Percentiles rank a stretch among this genome's conserved stretches.
Conservation (phyloP, 1,140 invertebrate species). For the Potamilus streckersoni region DNA sequence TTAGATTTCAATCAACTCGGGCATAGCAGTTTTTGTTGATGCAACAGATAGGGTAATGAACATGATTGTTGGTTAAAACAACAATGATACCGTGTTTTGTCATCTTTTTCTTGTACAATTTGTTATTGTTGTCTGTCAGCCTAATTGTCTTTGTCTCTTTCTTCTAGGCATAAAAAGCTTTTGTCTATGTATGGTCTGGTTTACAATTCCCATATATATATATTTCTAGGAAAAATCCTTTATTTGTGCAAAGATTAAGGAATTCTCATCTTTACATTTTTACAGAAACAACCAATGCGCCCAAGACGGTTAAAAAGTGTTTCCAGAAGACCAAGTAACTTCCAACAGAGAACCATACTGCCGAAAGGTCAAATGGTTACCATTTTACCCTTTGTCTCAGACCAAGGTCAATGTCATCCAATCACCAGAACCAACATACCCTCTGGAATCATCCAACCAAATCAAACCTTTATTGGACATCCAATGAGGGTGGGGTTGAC, state of each 20-base stretch:
- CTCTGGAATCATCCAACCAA: background rate
- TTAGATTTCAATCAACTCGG: too few relatives aligned
- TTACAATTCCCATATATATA: too few relatives aligned
- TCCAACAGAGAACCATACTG: constrained; percentile 26
- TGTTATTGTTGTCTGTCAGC: too few relatives aligned
- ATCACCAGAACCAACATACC: background rate
- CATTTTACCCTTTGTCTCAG: constrained; percentile 21
- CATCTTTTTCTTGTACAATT: too few relatives aligned
- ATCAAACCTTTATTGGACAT: constrained; percentile 27
- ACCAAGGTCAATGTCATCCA: background rate
- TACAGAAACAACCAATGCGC: constrained; percentile 27
- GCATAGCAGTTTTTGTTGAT: too few relatives aligned
- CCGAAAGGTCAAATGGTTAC: constrained; percentile 26
- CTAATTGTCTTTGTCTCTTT: too few relatives aligned
- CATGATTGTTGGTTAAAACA: too few relatives aligned
- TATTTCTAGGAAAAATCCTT: too few relatives aligned
- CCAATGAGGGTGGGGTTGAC: constrained; percentile 5
- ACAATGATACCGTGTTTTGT: too few relatives aligned
- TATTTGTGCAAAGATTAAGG: background rate
- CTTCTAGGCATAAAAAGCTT: too few relatives aligned
- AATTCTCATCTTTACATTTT: background rate
- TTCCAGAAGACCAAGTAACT: background rate
- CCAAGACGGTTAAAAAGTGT: constrained; percentile 19
- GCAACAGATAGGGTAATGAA: too few relatives aligned
- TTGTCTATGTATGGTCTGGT: too few relatives aligned